Conservation (phyloP, 30 jellyfish, hydroid and myxozoan genomes). For the Calvadosia cruxmelitensis region DNA sequence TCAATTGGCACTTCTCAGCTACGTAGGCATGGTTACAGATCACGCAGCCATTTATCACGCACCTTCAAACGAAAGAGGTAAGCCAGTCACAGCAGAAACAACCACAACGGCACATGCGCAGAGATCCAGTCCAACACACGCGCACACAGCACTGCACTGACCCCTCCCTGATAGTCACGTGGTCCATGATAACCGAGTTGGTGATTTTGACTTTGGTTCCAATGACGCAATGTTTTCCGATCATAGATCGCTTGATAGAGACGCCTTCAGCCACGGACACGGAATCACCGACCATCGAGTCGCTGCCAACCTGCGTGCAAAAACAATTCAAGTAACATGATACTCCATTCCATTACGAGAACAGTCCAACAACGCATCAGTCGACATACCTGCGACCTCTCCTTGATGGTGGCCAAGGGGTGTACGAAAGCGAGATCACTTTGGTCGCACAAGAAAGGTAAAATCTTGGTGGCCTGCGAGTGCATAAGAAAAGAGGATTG, state of each 20-base stretch:
- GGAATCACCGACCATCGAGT: constrained; percentile 79
- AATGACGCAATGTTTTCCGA: constrained; percentile 74
- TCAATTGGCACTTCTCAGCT: constrained; percentile 31
- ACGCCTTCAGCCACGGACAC: constrained; percentile 43
- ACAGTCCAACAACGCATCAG: background rate
- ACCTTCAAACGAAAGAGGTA: constrained; percentile 16
- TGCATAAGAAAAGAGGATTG: background rate
- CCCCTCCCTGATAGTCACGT: constrained; percentile 73
- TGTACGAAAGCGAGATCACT: constrained; percentile 30
- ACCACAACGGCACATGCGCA: background rate
- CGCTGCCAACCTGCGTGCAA: constrained; percentile 57
- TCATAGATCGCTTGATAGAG: constrained; percentile 52
- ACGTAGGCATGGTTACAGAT: constrained; percentile 52
- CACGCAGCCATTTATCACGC: constrained; percentile 51
- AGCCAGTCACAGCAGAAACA: too few species aligned
- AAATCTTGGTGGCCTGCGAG: background rate
- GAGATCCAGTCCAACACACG: background rate
- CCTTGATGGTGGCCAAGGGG: constrained; percentile 45
- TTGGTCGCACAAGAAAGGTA: background rate
- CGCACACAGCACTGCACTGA: constrained; percentile 5
- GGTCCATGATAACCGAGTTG: constrained; percentile 83
- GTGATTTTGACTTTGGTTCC: constrained; percentile 80
- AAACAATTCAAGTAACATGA: background rate
- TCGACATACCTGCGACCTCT: constrained; percentile 39
- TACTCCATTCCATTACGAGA: background rate